Conservation (phyloP, 2,797 vertebrate genomes). For the Ispidina lecontei region DNA sequence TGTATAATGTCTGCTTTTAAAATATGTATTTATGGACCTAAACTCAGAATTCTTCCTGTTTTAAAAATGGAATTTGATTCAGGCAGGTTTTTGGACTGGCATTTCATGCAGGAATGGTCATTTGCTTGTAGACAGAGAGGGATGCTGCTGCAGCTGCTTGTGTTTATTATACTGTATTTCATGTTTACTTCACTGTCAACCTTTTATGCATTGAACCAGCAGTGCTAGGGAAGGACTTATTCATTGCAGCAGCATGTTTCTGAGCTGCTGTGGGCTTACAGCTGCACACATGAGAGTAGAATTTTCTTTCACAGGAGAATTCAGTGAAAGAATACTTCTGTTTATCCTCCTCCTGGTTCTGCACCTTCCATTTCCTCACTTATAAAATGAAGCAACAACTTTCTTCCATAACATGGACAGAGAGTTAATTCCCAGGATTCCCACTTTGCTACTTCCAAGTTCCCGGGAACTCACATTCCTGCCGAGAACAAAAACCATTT, state of each 20-base stretch:
- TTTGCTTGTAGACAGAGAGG: neutral
- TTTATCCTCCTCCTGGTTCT: neutral
- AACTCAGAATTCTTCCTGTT: neutral
- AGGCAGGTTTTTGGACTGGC: neutral
- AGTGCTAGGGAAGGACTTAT: neutral
- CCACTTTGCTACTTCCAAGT: constrained; percentile 18
- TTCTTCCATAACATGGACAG: neutral
- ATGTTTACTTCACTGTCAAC: neutral
- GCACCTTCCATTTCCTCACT: neutral
- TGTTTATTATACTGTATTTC: neutral
- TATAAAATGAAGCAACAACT: neutral
- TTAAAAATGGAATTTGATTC: neutral
- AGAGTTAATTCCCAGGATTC: constrained; percentile 33
- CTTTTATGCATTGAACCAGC: neutral
- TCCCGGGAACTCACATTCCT: constrained; percentile 17
- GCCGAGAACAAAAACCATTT: constrained; percentile 44
- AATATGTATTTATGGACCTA: neutral
- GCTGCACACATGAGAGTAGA: neutral
- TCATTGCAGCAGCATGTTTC: neutral
- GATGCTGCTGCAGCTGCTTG: neutral
- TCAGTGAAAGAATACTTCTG: neutral
- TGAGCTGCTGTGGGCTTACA: neutral
- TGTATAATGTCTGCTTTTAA: neutral
- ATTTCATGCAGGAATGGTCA: neutral
- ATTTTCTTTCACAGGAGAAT: neutral